Evolutionary conservation across 2,113 vertebrate genomes (phyloP), one percentile per base, ranked within the genome.

Genomic region (Phalacrocorax brasilianus): DNA sequence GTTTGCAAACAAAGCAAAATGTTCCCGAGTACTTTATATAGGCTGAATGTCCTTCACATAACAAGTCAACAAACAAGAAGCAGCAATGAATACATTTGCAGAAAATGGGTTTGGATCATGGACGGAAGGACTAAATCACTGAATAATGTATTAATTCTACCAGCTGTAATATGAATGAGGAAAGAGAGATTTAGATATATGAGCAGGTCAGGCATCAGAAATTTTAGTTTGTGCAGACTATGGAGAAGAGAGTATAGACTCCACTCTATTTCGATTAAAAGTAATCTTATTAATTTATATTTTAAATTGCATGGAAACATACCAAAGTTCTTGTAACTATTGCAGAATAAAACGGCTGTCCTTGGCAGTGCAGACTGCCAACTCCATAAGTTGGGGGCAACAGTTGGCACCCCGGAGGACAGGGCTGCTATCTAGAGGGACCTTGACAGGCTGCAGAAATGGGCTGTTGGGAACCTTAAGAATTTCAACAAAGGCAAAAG

Each of bases 71-170:
- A 96, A 92, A 91, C 61, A 77, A 10, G 66, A 84, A 52, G 84
- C 82, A 80, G 88, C 61, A 78, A 72, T 91, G 85, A 93, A 94
- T 94, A 88, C 52, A 93, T 95, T 95, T 94, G 38, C 65, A 84
- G 82, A 86, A 94, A 93, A 91, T 92, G 68, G 72, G 14, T 95
- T 86, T 95, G 95, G 92, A 89, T 90, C 15, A 3, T 88, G 79
- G 93, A 80, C 0, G 12, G 85, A 74, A 95, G 82, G 88, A 59
- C 95, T 86, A 78, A 91, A 59, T 50, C 88, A 71, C 82, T 96
- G 93, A 95, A 96, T 95, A 91, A 96, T 96, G 63, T 35, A 94
- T 95, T 93, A 77, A 84, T 67, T 71, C 55, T 68, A 90, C 85
- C 75, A 80, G 52, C 67, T 85, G 82, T 95, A 58, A 23, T 77